phyloP scores from a whole-genome alignment of 2,888 invertebrate species.

The Metopia argyrocephala region DNA sequence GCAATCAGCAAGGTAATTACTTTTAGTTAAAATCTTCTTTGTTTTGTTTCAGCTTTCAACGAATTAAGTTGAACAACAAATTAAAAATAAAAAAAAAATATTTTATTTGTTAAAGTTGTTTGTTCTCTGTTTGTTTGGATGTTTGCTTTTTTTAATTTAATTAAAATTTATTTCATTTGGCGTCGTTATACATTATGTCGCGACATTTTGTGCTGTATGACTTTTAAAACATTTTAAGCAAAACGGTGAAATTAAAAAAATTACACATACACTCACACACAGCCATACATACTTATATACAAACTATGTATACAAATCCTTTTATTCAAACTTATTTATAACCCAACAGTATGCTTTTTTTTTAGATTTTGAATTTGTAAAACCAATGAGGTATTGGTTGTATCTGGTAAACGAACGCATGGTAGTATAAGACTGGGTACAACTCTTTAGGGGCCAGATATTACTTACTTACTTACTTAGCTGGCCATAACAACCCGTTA shows the following conservation, averaged over 20 bases:
- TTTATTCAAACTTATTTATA: constrained; percentile 32
- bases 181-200: constrained; percentile 69
- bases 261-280: background rate
- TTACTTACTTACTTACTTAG: no score
- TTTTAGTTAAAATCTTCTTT: constrained; percentile 56
- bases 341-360: background rate
- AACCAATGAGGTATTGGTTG: no score
- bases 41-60: background rate
- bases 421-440: no score
- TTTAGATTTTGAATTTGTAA: background rate
- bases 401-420: no score
- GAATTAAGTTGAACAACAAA: background rate
- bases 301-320: no score
- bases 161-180: constrained; percentile 77
- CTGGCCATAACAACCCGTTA: no score
- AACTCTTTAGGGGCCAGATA: no score
- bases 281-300: constrained; percentile 18
- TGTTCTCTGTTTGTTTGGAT: constrained; percentile 24
- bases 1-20: constrained; percentile 64
- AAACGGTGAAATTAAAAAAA: constrained; percentile 8
- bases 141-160: constrained; percentile 71
- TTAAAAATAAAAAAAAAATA: background rate
- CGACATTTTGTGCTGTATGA: constrained; percentile 63
- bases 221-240: constrained; percentile 52
- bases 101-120: constrained; percentile 28